Conservation (phyloP, 2,113 vertebrate species). For the Lampris megalopsis region DNA sequence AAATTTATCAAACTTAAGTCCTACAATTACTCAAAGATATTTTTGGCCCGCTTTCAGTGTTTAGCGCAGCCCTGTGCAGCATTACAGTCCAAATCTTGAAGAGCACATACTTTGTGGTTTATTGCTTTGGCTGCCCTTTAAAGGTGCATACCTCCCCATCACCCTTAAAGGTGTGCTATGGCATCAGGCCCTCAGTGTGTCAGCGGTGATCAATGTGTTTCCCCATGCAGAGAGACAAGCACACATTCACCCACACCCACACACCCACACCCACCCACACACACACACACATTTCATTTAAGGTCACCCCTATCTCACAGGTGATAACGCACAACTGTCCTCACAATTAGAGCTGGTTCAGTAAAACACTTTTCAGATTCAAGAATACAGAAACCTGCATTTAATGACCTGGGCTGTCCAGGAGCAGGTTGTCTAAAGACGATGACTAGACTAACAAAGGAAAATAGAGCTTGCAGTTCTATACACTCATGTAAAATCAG, state of each 20-base stretch:
- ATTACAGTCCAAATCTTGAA: conserved; percentile 48
- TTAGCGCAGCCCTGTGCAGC: conserved; percentile 40
- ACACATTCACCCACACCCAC: conserved; percentile 50
- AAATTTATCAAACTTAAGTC: neutral
- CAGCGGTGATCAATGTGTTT: conserved; percentile 78
- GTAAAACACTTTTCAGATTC: conserved; percentile 71
- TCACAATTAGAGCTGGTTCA: conserved; percentile 75
- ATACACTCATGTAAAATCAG: conserved; percentile 61
- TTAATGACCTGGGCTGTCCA: conserved; percentile 72
- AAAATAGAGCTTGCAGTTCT: conserved; percentile 65
- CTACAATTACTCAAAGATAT: conserved; percentile 12
- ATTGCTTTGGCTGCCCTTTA: conserved; percentile 76
- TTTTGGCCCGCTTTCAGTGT: conserved; percentile 16
- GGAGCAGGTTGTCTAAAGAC: conserved; percentile 70
- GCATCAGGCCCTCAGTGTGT: conserved; percentile 71
- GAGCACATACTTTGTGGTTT: conserved; percentile 58
- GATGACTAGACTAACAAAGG: conserved; percentile 67
- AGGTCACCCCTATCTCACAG: conserved; percentile 75
- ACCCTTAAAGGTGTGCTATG: conserved; percentile 68
- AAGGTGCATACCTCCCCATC: conserved; percentile 67
- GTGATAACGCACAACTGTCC: conserved; percentile 71
- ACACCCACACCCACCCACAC: conserved; percentile 21
- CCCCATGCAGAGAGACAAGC: conserved; percentile 62
- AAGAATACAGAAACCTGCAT: conserved; percentile 63
- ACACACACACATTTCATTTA: conserved; percentile 60